Evolutionary conservation across 2,888 invertebrate genomes (phyloP), one percentile per base, ranked within the genome.

Genomic region (Diplolepis rosae): DNA sequence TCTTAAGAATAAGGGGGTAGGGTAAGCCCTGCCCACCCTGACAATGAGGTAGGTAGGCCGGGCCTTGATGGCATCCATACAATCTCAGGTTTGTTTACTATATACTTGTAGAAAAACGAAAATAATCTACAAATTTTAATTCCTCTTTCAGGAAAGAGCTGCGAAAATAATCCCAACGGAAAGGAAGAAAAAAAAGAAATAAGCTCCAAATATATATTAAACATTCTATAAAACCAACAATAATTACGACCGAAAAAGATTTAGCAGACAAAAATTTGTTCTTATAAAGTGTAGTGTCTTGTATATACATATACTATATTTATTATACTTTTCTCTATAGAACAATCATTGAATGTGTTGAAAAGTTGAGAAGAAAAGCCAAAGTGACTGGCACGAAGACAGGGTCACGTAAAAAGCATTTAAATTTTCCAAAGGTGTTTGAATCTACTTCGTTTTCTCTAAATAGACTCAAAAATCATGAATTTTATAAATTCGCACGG

Each of bases 201-300:
- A 82, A 76, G 74, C 77, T 80, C 77, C 81, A 80, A 79, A 79
- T 81, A 77, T 75, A 77, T 66, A 81, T 79, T 80, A 75, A 78
- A 70, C 54, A 77, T 82, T 80, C 75, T 76, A 83, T 81, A 79
- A 72, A 73, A 76, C 69, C 74, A 82, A 81, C 79, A 82, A 85
- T 84, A 84, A 86, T 80, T 83, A 85, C 79, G 82, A 86, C 70
- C 77, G 75, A 81, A 81, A n/a, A 82, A 81, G 78, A 83, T 82
- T 83, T 88, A 85, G 85, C 78, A 86, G 70, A 70, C 75, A 32
- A 84, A 79, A 82, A 87, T 88, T 85, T 87, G 86, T 86, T 88
- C 85, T 85, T 81, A 83, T 87, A 87, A 82, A 88, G 84, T 87
- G 86, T 88, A 88, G 88, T 84, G 84, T 88, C 87, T 88, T 88